These are phyloP conservation scores for Ericerus pela DNA, from an alignment of 1,140 invertebrate genomes.

Conservation along the genomic window DNA sequence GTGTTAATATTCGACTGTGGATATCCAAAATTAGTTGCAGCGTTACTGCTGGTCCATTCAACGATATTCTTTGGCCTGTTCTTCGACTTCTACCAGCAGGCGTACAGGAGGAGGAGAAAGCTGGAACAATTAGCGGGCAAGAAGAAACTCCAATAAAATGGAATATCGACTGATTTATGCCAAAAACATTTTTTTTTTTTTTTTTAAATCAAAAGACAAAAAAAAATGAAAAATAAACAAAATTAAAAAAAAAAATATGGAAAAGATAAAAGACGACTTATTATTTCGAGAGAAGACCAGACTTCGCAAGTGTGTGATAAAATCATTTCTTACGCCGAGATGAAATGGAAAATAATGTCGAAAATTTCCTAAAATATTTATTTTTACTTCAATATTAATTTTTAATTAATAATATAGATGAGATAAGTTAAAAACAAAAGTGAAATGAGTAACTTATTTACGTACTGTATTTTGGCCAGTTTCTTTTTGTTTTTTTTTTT, in stretches of 20 bases:
- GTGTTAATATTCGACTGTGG: conserved; percentile 55
- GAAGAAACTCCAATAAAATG: neutral
- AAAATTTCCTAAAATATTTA: too few species aligned
- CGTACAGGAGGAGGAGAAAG: conserved; percentile 38
- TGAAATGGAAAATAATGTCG: neutral
- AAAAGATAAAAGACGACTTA: neutral
- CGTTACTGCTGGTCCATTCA: conserved; percentile 66
- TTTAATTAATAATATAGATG: too few species aligned
- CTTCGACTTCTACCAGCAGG: conserved; percentile 76
- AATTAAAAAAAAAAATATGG: neutral
- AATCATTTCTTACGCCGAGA: neutral
- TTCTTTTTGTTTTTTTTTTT: too few species aligned
- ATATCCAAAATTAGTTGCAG: conserved; percentile 58
- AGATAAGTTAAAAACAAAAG: too few species aligned
- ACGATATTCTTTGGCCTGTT: conserved; percentile 82
- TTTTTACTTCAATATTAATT: too few species aligned
- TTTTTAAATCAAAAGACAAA: too few species aligned
- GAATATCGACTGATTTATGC: neutral
- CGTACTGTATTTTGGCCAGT: too few species aligned
- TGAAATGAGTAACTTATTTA: too few species aligned
- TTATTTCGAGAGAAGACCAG: neutral
- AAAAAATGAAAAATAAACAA: too few species aligned
- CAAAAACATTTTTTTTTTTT: too few species aligned
- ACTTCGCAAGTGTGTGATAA: too few species aligned
- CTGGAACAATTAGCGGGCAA: neutral